Evolutionary conservation across 92 coral and sea anemone genomes (phyloP).

Genomic region (Scolanthus callimorphus): DNA sequence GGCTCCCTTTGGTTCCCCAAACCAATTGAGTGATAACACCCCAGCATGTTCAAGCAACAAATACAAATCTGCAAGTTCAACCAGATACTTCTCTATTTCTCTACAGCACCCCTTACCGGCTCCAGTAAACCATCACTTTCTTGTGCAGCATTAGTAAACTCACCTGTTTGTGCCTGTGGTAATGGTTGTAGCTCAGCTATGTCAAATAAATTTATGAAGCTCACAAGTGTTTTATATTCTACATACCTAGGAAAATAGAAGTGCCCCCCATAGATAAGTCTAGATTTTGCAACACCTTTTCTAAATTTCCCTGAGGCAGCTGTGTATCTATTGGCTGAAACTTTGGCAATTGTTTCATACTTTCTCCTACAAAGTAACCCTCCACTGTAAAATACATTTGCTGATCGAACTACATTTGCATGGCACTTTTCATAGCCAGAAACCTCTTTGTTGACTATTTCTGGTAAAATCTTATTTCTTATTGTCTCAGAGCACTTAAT

Average conservation of each 20-base stretch:
- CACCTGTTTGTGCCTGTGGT: constrained; percentile 11
- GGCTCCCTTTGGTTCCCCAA: constrained; percentile 53
- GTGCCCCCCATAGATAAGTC: constrained; percentile 1
- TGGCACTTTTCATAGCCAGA: neutral
- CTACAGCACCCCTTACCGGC: constrained; percentile 6
- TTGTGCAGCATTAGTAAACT: neutral
- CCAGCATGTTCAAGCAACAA: neutral
- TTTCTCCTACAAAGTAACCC: constrained; percentile 6
- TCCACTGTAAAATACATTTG: constrained; percentile 1
- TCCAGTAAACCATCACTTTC: neutral
- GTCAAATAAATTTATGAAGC: neutral
- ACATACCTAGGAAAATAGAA: neutral
- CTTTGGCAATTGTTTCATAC: constrained; percentile 7
- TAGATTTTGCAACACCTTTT: neutral
- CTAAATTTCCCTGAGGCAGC: neutral
- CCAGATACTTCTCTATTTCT: constrained; percentile 2
- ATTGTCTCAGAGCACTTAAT: neutral
- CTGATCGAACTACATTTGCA: neutral
- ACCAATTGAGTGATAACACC: constrained; percentile 30
- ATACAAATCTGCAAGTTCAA: constrained; percentile 6
- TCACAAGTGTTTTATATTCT: constrained; percentile 7
- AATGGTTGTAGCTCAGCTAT: constrained; percentile 1
- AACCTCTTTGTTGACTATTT: neutral
- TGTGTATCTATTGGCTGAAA: neutral
- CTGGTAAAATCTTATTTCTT: constrained; percentile 1